Conservation (phyloP, 2,797 vertebrate genomes). For the Cichlasoma orientale region DNA sequence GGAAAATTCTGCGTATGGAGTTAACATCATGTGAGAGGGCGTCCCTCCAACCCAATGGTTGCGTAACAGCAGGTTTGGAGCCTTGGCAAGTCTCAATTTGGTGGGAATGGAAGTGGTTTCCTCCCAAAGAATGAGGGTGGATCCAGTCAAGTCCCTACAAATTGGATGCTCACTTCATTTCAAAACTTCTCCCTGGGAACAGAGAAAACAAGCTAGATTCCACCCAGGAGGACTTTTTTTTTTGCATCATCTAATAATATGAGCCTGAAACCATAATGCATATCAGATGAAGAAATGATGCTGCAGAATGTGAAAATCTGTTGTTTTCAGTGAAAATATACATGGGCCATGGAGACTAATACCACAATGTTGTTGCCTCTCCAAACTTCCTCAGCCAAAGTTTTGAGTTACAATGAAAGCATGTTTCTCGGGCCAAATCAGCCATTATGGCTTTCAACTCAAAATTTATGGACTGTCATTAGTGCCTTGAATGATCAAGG, state of each 20-base stretch:
- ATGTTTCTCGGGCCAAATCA: conserved; percentile 48
- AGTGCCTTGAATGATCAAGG: conserved; percentile 12
- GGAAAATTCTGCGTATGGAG: conserved; percentile 68
- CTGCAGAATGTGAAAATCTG: conserved; percentile 66
- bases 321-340: conserved; percentile 76
- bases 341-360: conserved; percentile 60
- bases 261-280: conserved; percentile 45
- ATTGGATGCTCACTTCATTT: conserved; percentile 36
- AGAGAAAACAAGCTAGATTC: conserved; percentile 22
- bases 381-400: conserved; percentile 60
- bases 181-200: conserved; percentile 35
- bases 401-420: conserved; percentile 74
- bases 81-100: conserved; percentile 48
- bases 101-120: conserved; percentile 61
- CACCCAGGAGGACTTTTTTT: conserved; percentile 43
- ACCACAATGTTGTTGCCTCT: conserved; percentile 63
- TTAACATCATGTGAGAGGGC: conserved; percentile 55
- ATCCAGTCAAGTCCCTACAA: conserved; percentile 38
- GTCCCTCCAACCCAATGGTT: conserved; percentile 55
- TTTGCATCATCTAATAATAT: conserved; percentile 61
- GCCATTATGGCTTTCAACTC: conserved; percentile 49
- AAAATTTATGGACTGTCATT: conserved; percentile 42
- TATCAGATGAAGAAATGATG: conserved; percentile 66
- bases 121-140: conserved; percentile 56
- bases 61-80: conserved; percentile 56